Percentiles rank a stretch among this genome's conserved stretches.
Conservation (phyloP, 2,888 invertebrate genomes). For the Tetheella fluctuosa region DNA sequence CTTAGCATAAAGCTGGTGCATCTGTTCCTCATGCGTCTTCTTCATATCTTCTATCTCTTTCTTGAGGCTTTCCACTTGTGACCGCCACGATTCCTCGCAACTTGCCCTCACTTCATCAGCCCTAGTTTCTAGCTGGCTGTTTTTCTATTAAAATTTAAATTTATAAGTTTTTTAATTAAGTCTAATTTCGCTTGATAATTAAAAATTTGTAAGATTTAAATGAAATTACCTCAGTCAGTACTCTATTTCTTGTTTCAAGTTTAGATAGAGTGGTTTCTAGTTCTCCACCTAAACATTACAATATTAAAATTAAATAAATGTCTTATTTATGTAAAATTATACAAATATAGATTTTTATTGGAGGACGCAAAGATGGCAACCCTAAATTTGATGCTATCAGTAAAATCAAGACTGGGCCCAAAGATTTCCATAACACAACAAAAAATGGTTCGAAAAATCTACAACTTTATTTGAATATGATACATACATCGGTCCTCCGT, state of each 20-base stretch:
- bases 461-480: no score
- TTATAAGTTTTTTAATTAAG: neutral
- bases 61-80: constrained; percentile 85
- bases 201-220: neutral
- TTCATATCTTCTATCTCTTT: constrained; percentile 85
- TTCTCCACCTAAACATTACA: constrained; percentile 61
- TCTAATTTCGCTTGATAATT: neutral
- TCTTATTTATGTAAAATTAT: no score
- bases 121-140: constrained; percentile 61
- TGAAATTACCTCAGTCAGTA: constrained; percentile 84
- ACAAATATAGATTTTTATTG: no score
- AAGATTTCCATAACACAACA: no score
- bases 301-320: no score
- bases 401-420: no score
- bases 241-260: constrained; percentile 86
- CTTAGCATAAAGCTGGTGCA: constrained; percentile 92
- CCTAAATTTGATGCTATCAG: no score
- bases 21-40: constrained; percentile 88
- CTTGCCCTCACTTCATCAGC: constrained; percentile 54
- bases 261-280: constrained; percentile 85
- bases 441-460: no score
- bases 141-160: constrained; percentile 58
- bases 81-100: constrained; percentile 85
- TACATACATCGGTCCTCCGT: constrained; percentile 84
- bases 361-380: no score